These are phyloP conservation scores for Otocyon megalotis DNA, from an alignment of 2,113 vertebrate genomes.

Conservation along the genomic window DNA sequence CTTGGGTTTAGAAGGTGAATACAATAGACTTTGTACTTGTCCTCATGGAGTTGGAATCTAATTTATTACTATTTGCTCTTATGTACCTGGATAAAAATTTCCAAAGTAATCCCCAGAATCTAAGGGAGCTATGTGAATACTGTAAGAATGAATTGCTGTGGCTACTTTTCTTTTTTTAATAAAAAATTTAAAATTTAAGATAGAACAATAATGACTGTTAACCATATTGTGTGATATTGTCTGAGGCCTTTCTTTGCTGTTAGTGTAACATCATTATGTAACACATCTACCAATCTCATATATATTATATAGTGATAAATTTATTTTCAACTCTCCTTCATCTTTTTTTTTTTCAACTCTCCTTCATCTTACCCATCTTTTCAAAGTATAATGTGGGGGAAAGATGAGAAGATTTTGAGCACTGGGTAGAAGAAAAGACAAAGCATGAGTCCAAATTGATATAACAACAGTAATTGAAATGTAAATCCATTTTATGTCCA, in stretches of 20 bases:
- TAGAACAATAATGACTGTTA: background rate
- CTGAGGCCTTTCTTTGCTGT: background rate
- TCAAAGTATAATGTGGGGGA: background rate
- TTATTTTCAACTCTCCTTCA: background rate
- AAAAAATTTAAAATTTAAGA: background rate
- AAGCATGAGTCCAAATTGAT: background rate
- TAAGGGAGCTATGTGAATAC: background rate
- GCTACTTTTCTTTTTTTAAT: background rate
- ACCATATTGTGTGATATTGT: background rate
- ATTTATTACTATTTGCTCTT: background rate
- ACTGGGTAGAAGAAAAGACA: background rate
- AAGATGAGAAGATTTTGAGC: background rate
- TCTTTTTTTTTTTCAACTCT: background rate
- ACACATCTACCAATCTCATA: background rate
- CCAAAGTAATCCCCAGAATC: background rate
- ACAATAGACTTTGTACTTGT: background rate
- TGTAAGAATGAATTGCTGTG: background rate
- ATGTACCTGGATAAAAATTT: background rate
- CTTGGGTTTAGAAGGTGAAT: background rate
- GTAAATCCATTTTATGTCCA: background rate
- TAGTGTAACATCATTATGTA: background rate
- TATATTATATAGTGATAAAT: background rate
- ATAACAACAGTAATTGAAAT: background rate
- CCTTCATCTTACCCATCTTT: background rate
- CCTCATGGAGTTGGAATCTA: background rate